Percentiles rank a stretch among this genome's conserved stretches.
Conservation (phyloP, 2,797 vertebrate species). For the Melanotaenia trifasciata region DNA sequence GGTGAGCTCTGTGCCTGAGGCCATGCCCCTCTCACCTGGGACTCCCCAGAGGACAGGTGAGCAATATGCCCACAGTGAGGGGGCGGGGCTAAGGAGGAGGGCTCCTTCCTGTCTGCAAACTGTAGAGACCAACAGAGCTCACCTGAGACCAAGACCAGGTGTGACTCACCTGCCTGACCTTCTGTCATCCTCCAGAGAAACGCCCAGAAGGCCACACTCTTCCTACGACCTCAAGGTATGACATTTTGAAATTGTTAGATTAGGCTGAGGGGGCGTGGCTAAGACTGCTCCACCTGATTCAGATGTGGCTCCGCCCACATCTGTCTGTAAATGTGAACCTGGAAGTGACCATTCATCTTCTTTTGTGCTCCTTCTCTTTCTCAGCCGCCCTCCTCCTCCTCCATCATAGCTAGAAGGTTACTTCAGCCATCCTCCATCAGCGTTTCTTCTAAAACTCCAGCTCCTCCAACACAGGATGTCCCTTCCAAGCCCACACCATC, state of each 20-base stretch:
- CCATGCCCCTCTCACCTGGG: conserved; percentile 32
- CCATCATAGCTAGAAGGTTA: conserved; percentile 45
- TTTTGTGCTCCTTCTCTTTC: neutral
- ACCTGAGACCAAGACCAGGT: conserved; percentile 50
- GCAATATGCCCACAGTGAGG: conserved; percentile 36
- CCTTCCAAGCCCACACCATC: conserved; percentile 83
- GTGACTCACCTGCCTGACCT: conserved; percentile 67
- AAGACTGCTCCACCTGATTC: too few relatives aligned
- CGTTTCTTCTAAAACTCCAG: conserved; percentile 43
- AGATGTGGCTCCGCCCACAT: neutral
- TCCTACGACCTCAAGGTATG: conserved; percentile 86
- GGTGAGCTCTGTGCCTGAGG: conserved; percentile 58
- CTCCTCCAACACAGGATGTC: conserved; percentile 72
- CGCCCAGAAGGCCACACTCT: conserved; percentile 76
- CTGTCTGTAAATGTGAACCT: neutral
- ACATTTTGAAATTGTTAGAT: too few relatives aligned
- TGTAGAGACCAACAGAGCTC: conserved; percentile 14
- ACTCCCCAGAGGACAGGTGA: conserved; percentile 27
- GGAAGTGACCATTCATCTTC: too few relatives aligned
- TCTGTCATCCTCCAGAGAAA: conserved; percentile 78
- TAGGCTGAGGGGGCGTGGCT: too few relatives aligned
- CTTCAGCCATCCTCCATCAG: conserved; percentile 48
- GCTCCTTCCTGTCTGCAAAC: conserved; percentile 76
- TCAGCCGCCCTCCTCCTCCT: conserved; percentile 51
- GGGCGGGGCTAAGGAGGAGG: conserved; percentile 72